These are phyloP conservation scores for Allobates femoralis DNA, from an alignment of 2,797 vertebrate species.

Conservation along the genomic window DNA sequence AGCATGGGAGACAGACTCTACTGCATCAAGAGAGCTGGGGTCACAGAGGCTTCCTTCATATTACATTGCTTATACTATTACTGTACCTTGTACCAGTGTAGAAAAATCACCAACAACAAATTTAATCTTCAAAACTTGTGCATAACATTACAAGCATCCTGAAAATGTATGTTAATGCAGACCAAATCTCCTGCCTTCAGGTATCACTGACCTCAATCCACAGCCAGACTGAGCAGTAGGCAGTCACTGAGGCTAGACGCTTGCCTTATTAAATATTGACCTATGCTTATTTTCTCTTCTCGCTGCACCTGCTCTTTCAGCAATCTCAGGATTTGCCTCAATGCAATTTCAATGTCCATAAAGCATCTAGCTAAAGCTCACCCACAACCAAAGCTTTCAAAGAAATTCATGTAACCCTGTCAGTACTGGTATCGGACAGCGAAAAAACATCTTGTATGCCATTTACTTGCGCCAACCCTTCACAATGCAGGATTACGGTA, in stretches of 20 bases:
- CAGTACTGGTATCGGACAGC: not conserved
- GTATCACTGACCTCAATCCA: not conserved
- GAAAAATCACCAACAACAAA: no score
- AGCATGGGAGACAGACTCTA: no score
- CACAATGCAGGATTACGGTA: not conserved
- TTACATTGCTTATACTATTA: not conserved
- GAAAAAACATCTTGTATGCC: not conserved
- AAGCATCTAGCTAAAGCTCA: conserved; percentile 3
- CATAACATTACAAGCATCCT: not conserved
- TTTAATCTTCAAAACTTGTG: not conserved
- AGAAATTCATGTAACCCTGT: not conserved
- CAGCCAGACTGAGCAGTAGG: conserved; percentile 13
- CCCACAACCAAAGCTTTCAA: not conserved
- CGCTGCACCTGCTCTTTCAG: conserved; percentile 37
- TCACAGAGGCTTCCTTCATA: no score
- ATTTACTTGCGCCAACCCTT: not conserved
- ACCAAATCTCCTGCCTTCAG: not conserved
- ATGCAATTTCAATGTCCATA: not conserved
- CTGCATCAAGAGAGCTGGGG: no score
- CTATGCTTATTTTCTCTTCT: conserved; percentile 43
- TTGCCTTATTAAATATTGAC: conserved; percentile 54
- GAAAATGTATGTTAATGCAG: not conserved
- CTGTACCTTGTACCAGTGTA: not conserved
- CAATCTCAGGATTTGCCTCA: conserved; percentile 12
- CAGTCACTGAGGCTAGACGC: conserved; percentile 20